Percentiles rank a stretch among this genome's conserved stretches.
Evolutionary conservation across 2,888 invertebrate species (phyloP).

Genomic region (Epistrophe eligans): DNA sequence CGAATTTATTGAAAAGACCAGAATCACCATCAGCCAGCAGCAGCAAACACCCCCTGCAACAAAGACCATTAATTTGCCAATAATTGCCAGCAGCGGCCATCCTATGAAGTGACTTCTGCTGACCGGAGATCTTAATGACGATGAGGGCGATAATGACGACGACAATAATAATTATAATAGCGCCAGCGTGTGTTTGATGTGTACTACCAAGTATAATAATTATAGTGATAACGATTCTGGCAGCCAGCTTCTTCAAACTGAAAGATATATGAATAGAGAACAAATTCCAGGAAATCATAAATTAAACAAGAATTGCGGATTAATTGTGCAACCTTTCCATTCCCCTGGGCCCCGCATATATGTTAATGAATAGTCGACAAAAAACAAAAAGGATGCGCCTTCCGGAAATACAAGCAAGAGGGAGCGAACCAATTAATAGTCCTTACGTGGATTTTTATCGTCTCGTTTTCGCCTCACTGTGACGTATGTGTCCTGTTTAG

Average conservation of each 20-base stretch:
- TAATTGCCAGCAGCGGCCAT: conserved; percentile 62
- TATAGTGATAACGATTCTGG: conserved; percentile 34
- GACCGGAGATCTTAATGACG: conserved; percentile 56
- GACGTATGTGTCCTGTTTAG: conserved; percentile 68
- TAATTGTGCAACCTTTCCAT: conserved; percentile 44
- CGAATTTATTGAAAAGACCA: not conserved
- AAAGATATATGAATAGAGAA: conserved; percentile 18
- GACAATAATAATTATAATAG: conserved; percentile 5
- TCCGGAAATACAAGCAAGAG: not conserved
- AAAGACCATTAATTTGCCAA: conserved; percentile 67
- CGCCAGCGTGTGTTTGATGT: conserved; percentile 19
- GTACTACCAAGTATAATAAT: conserved; percentile 13
- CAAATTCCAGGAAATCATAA: conserved; percentile 60
- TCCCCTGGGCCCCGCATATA: too few species aligned
- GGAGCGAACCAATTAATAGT: conserved; percentile 70
- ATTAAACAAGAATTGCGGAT: conserved; percentile 64
- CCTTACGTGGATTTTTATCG: conserved; percentile 72
- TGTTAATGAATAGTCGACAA: not conserved
- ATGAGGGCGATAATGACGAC: conserved; percentile 40
- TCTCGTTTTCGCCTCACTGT: conserved; percentile 64
- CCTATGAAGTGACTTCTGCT: conserved; percentile 23
- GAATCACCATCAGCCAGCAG: not conserved
- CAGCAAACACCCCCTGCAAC: not conserved
- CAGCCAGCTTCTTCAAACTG: not conserved
- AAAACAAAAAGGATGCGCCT: conserved; percentile 5